Conservation (phyloP, 2,113 vertebrate genomes). For the Etheostoma spectabile region DNA sequence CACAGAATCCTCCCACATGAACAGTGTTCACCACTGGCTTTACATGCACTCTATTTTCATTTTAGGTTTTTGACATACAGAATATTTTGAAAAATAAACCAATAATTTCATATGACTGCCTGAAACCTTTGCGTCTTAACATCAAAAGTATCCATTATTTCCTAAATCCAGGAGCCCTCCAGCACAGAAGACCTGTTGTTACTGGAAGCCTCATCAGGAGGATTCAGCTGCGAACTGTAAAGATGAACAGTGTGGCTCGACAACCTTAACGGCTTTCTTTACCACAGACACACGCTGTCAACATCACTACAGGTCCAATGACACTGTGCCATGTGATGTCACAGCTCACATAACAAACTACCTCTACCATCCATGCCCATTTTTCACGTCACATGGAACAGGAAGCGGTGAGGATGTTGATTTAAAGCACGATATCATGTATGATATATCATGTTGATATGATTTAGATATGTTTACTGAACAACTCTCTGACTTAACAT, state of each 20-base stretch:
- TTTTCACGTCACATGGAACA: neutral
- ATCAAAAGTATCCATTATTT: neutral
- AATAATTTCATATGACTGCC: neutral
- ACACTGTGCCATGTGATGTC: no score
- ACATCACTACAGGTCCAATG: no score
- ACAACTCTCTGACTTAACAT: no score
- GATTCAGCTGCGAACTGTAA: neutral
- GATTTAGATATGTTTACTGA: no score
- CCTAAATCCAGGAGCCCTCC: neutral
- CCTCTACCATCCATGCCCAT: neutral
- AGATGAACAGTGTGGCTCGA: neutral
- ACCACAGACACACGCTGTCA: no score
- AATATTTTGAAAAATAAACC: neutral
- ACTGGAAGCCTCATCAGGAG: neutral
- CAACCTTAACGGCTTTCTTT: neutral
- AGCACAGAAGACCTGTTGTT: neutral
- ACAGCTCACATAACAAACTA: no score
- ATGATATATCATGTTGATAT: neutral
- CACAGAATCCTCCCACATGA: neutral
- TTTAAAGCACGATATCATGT: neutral
- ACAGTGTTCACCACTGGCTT: neutral
- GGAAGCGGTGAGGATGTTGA: neutral
- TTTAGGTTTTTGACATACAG: neutral
- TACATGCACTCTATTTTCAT: neutral
- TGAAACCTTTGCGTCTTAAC: neutral